Base-by-base conservation (phyloP, 2,113 vertebrate species). In the Nycticorax nycticorax region DNA sequence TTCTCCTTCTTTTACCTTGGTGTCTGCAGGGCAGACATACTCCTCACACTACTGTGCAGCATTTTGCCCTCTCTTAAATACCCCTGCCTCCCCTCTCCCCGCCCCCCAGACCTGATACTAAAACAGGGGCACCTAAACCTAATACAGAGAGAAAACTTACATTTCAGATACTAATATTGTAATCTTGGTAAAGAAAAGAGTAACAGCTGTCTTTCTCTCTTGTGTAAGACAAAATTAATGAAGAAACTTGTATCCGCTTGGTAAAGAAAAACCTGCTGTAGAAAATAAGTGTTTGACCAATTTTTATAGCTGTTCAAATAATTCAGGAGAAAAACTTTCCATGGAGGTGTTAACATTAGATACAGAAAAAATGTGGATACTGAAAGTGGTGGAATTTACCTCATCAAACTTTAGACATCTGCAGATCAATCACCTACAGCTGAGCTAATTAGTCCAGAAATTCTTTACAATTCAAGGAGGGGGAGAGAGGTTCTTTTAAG, bases 91-190 rank as follows among this genome's bases (percentile, higher is more conserved):
- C 5, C 8, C 14, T 73, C 14, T 13, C 33, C 50, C 21, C 14
- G 35, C 19, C 2, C 4, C 2, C 12, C 8, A n/a, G 2, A 1
- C 5, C 7, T 2, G 2, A 9, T 30, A 43, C 6, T 43, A 35
- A 89, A 91, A 37, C 4, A 0, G 0, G 60, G 22, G 23, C 9
- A 69, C 13, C 20, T 52, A 89, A 79, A 56, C 17, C 6, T 71
- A 71, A 27, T 8, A 47, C 4, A 52, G 53, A 41, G 32, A 33
- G 13, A 27, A 92, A 79, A 35, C 17, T 71, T 78, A 37, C 9
- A 39, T 59, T 85, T 88, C 43, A 72, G 72, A 3, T 4, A 68
- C 11, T 76, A 57, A 69, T 35, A 23, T 3, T 20, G 26, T n/a
- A 45, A 83, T 63, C 45, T 37, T 50, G 4, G 18, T 80, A 75